Percentiles rank a stretch among this genome's conserved stretches.
Conservation (phyloP, 2,888 invertebrate genomes). For the Thera obeliscata region DNA sequence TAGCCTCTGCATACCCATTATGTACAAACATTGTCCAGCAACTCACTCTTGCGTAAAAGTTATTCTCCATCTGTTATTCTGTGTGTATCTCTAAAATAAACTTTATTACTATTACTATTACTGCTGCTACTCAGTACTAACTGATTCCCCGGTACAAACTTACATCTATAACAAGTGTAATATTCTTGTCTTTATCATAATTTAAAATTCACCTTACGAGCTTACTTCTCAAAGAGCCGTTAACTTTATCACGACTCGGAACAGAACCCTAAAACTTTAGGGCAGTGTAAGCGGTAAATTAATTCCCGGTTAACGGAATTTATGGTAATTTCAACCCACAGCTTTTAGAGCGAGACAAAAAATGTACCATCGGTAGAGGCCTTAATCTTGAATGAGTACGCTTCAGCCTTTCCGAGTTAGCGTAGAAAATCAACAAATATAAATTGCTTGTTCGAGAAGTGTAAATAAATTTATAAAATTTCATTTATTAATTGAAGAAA, state of each 20-base stretch:
- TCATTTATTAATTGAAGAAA: too few species aligned
- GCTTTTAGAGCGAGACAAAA: conserved; percentile 15
- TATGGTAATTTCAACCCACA: conserved; percentile 27
- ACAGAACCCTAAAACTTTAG: conserved; percentile 25
- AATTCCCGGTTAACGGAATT: conserved; percentile 29
- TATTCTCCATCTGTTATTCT: too few species aligned
- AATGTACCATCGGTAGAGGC: conserved; percentile 1
- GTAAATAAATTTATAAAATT: too few species aligned
- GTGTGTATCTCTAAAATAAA: too few species aligned
- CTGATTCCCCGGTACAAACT: background rate
- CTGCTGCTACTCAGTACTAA: too few species aligned
- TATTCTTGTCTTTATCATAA: conserved; percentile 7
- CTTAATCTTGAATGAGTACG: background rate
- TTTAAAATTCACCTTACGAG: conserved; percentile 22
- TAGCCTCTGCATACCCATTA: too few species aligned
- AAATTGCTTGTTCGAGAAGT: background rate
- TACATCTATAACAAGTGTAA: background rate
- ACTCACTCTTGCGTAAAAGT: too few species aligned
- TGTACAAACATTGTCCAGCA: too few species aligned
- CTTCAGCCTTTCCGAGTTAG: background rate
- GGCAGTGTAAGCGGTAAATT: conserved; percentile 26
- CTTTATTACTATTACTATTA: too few species aligned
- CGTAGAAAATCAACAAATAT: background rate
- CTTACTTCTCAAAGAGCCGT: conserved; percentile 19
- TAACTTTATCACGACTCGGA: conserved; percentile 23